These are phyloP conservation scores for Epinephelus cyanopodus DNA, from an alignment of 2,113 vertebrate species.

Conservation along the genomic window DNA sequence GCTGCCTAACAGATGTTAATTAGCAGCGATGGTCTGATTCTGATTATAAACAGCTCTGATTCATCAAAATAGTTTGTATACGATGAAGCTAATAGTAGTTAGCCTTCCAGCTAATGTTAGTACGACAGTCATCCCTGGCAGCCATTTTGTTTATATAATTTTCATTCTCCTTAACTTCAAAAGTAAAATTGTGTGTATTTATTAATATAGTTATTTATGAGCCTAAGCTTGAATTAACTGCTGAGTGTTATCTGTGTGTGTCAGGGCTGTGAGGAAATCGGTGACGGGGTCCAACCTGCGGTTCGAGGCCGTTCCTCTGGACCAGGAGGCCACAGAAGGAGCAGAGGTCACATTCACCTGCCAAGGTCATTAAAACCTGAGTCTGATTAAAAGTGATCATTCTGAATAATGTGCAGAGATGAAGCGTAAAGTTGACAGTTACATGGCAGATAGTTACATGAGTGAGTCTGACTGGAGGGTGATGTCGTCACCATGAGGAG, in stretches of 20 bases:
- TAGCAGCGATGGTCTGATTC: not conserved
- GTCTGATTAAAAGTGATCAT: too few relatives aligned
- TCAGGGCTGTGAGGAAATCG: slow-evolving; percentile 31
- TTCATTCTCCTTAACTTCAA: not conserved
- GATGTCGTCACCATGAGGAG: too few relatives aligned
- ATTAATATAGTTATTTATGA: not conserved
- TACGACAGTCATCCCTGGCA: too few relatives aligned
- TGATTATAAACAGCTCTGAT: not conserved
- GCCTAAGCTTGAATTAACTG: too few relatives aligned
- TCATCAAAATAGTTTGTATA: not conserved
- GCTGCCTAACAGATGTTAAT: not conserved
- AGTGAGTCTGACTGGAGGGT: too few relatives aligned
- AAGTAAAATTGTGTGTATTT: not conserved
- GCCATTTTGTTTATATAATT: too few relatives aligned
- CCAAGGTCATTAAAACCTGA: slow-evolving; percentile 34
- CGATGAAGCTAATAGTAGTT: not conserved
- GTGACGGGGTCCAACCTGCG: slow-evolving; percentile 6
- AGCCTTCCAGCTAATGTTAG: not conserved
- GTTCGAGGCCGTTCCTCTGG: slow-evolving; percentile 58
- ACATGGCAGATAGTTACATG: too few relatives aligned
- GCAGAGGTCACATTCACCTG: slow-evolving; percentile 53
- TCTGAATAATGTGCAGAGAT: too few relatives aligned
- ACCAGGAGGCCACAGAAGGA: slow-evolving; percentile 62
- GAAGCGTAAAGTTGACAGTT: too few relatives aligned
- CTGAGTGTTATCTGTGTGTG: not conserved